Conservation (phyloP, 2,113 vertebrate species). For the Herpailurus yagouaroundi region DNA sequence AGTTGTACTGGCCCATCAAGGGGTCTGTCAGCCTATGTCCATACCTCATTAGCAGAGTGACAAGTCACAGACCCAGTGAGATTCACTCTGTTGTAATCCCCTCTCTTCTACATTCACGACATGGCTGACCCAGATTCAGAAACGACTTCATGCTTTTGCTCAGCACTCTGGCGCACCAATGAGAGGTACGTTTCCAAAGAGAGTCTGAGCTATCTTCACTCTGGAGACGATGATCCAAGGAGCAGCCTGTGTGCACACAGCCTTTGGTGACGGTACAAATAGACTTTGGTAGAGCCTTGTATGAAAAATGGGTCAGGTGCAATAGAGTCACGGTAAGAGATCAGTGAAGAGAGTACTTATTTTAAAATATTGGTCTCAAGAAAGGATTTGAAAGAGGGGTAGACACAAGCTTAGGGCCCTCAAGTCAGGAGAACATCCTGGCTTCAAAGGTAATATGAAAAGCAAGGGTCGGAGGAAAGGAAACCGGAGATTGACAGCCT, state of each 20-base stretch:
- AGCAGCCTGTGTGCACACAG: background rate
- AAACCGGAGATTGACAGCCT: background rate
- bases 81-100: background rate
- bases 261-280: background rate
- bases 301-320: conserved; percentile 33
- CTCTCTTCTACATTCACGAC: conserved; percentile 50
- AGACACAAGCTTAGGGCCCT: background rate
- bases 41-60: background rate
- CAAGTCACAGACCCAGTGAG: background rate
- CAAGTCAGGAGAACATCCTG: background rate
- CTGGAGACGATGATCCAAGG: background rate
- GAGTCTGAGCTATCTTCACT: conserved; percentile 47
- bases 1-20: background rate
- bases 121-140: conserved; percentile 48
- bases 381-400: background rate
- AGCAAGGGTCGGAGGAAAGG: conserved; percentile 1
- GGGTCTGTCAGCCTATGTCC: background rate
- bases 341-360: conserved; percentile 5
- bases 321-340: background rate
- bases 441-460: background rate
- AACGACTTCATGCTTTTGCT: background rate
- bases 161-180: background rate
- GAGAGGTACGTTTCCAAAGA: conserved; percentile 68
- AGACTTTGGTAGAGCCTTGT: background rate
- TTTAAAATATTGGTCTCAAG: conserved; percentile 31